Evolutionary conservation across 2,113 vertebrate genomes (phyloP).

Genomic region (Apistogramma diplotaenia): DNA sequence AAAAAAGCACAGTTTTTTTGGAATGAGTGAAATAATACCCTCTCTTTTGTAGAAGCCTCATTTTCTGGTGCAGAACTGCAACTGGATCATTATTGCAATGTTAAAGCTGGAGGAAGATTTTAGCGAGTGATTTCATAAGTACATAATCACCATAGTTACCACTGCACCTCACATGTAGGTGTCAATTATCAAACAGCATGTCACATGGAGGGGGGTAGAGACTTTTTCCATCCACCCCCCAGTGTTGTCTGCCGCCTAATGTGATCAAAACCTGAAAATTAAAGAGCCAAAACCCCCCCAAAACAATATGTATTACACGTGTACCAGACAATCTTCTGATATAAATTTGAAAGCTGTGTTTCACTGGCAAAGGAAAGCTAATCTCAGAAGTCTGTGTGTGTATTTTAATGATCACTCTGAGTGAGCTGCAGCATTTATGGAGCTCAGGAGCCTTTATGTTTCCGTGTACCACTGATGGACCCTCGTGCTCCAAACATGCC

Average conservation of each 20-base stretch:
- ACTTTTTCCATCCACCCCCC: neutral
- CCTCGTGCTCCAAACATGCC: neutral
- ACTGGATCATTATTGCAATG: conserved; percentile 5
- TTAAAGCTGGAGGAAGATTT: neutral
- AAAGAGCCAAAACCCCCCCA: neutral
- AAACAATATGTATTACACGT: neutral
- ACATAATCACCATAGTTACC: conserved; percentile 25
- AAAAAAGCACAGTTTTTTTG: neutral
- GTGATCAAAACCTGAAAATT: neutral
- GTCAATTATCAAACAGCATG: conserved; percentile 16
- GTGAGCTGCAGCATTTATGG: neutral
- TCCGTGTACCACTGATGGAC: neutral
- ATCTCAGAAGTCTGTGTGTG: neutral
- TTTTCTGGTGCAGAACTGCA: neutral
- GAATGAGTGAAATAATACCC: neutral
- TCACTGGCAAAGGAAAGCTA: neutral
- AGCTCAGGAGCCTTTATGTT: neutral
- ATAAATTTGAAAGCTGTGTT: neutral
- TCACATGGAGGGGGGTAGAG: neutral
- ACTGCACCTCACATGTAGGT: neutral
- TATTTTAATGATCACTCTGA: neutral
- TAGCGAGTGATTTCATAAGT: conserved; percentile 19
- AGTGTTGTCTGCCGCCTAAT: neutral
- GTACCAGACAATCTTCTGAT: neutral
- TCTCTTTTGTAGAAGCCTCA: neutral